Evolutionary conservation across 2,797 vertebrate species (phyloP).

Genomic region (Jordanella pulchra): DNA sequence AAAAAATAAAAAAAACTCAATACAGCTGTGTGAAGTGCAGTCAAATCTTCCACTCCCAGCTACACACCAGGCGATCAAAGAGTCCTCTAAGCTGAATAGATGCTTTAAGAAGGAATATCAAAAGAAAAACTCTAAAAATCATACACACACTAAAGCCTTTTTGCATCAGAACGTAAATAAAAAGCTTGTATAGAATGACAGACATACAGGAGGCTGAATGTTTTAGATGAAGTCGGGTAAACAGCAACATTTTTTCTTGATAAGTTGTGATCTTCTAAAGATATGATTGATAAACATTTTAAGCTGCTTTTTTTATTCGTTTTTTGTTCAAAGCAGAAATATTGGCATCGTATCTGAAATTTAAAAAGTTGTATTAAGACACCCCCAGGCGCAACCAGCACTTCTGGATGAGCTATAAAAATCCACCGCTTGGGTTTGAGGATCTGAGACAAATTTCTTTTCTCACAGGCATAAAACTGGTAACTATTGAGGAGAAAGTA

Average conservation of each 20-base stretch:
- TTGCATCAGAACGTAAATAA: not conserved
- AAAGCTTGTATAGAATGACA: too few species aligned
- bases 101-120: not conserved
- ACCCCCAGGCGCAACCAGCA: too few species aligned
- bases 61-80: not conserved
- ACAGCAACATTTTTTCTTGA: not conserved
- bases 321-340: not conserved
- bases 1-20: not conserved
- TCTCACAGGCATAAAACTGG: not conserved
- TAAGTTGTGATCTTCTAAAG: not conserved
- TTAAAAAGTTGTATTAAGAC: too few species aligned
- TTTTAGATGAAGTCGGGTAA: not conserved
- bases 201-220: not conserved
- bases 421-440: not conserved
- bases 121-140: not conserved
- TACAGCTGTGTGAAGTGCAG: not conserved
- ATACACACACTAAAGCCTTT: not conserved
- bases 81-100: not conserved
- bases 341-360: too few species aligned
- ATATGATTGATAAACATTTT: not conserved
- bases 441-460: not conserved
- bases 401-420: not conserved
- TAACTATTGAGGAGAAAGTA: too few species aligned
- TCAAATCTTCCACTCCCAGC: conserved; percentile 10
- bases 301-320: not conserved